Evolutionary conservation across 2,797 vertebrate species (phyloP).

Genomic region (Dipus sagitta): DNA sequence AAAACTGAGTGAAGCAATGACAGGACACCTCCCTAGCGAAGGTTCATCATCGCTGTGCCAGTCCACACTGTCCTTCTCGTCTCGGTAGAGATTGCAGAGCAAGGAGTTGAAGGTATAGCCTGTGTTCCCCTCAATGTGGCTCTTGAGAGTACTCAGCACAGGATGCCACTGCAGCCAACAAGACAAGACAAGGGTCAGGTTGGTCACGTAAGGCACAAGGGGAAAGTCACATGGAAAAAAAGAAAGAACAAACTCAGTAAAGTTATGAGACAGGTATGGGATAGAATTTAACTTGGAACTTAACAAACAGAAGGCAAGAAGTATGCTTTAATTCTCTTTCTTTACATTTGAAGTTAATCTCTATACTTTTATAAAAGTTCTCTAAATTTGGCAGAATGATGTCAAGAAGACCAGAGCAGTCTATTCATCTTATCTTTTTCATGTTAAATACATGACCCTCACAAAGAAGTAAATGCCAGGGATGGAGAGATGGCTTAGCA

Average conservation of each 20-base stretch:
- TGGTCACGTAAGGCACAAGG: not conserved
- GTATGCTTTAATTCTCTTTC: not conserved
- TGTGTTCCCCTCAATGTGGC: constrained; percentile 87
- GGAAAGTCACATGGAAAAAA: not conserved
- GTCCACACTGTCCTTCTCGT: constrained; percentile 95
- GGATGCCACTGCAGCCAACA: constrained; percentile 92
- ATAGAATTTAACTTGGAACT: not conserved
- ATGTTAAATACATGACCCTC: not conserved
- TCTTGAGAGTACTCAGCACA: constrained; percentile 89
- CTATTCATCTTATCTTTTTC: not conserved
- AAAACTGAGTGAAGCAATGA: constrained; percentile 95
- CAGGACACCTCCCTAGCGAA: constrained; percentile 90
- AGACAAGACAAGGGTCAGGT: not conserved
- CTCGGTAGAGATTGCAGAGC: constrained; percentile 96
- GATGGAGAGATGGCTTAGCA: no score
- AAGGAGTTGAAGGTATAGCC: constrained; percentile 94
- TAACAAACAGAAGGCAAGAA: not conserved
- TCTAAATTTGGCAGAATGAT: not conserved
- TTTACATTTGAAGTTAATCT: constrained; percentile 3
- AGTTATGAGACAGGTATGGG: not conserved
- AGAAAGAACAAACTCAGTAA: not conserved
- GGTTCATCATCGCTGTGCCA: constrained; percentile 97
- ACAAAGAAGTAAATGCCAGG: not conserved
- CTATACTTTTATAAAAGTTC: not conserved
- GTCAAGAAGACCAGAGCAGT: not conserved